These are phyloP conservation scores for Sinohyriopsis cumingii DNA, from an alignment of 2,888 invertebrate species.

Conservation along the genomic window DNA sequence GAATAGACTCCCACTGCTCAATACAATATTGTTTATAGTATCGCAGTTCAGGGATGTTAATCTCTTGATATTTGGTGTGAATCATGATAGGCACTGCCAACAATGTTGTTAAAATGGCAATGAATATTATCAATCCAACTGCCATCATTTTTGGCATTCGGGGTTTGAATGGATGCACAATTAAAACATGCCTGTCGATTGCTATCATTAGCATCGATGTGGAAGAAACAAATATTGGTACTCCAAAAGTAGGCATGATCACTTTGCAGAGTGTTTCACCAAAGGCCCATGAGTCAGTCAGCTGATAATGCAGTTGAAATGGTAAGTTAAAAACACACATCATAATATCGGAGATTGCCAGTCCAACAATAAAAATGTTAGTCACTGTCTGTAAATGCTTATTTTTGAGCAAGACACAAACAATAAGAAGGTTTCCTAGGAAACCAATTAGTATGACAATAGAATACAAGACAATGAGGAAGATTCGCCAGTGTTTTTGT, in stretches of 20 bases:
- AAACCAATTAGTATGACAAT: constrained; percentile 64
- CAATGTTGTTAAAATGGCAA: constrained; percentile 52
- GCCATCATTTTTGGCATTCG: constrained; percentile 59
- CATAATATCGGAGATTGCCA: constrained; percentile 67
- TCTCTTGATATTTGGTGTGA: constrained; percentile 48
- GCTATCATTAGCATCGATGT: constrained; percentile 68
- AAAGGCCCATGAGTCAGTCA: constrained; percentile 68
- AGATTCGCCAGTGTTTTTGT: constrained; percentile 55
- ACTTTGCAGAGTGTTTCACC: constrained; percentile 64
- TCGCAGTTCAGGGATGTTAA: constrained; percentile 49
- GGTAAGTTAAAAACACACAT: constrained; percentile 68
- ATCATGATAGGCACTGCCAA: constrained; percentile 66
- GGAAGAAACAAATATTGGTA: constrained; percentile 68
- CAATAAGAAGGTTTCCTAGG: constrained; percentile 63
- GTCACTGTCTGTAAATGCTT: constrained; percentile 65
- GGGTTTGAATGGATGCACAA: constrained; percentile 65
- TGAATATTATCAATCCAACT: constrained; percentile 48
- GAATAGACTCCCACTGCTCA: constrained; percentile 59
- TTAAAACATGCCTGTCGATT: constrained; percentile 67
- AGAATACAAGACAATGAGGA: constrained; percentile 63
- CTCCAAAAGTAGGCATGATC: constrained; percentile 66
- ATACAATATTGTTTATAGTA: constrained; percentile 59
- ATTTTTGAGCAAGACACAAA: constrained; percentile 60
- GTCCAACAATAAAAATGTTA: constrained; percentile 66
- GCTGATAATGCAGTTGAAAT: constrained; percentile 68